phyloP scores from a whole-genome alignment of 1,140 invertebrate genomes.

The Heliconius hermathena region DNA sequence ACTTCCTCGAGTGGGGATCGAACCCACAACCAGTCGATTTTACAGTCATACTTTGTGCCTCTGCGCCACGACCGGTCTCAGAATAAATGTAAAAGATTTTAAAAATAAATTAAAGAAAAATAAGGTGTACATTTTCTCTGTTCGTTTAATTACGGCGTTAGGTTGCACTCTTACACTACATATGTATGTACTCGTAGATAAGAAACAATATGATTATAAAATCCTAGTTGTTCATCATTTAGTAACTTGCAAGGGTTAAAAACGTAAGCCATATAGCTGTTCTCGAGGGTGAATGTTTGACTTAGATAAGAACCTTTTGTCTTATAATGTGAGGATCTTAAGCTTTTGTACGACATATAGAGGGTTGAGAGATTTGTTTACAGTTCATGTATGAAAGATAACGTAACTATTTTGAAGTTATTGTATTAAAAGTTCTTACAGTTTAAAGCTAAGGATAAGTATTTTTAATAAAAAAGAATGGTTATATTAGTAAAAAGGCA shows the following conservation, averaged over 20 bases:
- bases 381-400: constrained; percentile 1
- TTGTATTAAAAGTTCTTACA: background rate
- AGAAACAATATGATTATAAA: background rate
- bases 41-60: too few relatives aligned
- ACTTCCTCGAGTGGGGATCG: too few relatives aligned
- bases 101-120: too few relatives aligned
- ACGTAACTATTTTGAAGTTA: background rate
- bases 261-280: background rate
- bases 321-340: constrained; percentile 63
- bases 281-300: constrained; percentile 58
- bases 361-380: constrained; percentile 32
- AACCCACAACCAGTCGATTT: too few relatives aligned
- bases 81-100: background rate
- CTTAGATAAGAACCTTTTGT: constrained; percentile 71
- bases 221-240: background rate
- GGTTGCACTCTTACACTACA: too few relatives aligned
- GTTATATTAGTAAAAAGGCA: background rate
- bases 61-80: too few relatives aligned
- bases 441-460: background rate
- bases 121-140: too few relatives aligned
- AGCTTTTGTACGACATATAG: constrained; percentile 34
- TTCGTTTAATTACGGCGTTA: too few relatives aligned
- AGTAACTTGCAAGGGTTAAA: constrained; percentile 7
- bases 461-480: background rate
- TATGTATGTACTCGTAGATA: too few relatives aligned